Base-by-base conservation (phyloP, 2,797 vertebrate species). In the Apogon talboti region DNA sequence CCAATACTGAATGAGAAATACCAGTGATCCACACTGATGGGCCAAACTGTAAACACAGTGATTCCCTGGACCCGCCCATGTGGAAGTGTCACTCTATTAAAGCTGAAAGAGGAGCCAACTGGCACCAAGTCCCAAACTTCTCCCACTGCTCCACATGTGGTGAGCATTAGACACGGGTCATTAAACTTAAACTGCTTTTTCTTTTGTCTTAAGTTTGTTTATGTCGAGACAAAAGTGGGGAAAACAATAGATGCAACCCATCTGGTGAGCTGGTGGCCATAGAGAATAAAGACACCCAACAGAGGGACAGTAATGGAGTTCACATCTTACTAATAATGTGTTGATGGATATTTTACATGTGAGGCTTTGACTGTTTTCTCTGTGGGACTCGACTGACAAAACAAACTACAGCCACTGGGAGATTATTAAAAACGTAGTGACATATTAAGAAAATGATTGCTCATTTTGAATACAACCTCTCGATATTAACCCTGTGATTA, bases 141-240 rank as follows among this genome's bases (percentile, higher is more conserved):
- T 56, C 62, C 41, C 56, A 61, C 53, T 61, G 77, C 37, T 78
- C 52, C 37, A 85, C 79, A 84, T 85, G 80, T 82, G 81, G 65
- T 44, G 48, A 73, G 42, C 62, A 72, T 91, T 89, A 82, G 44
- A 56, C 65, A 21, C 67, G 33, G 85, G 74, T 89, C 87, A 86
- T 87, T 86, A 68, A 61, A 77, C 85, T 67, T 80, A 74, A 84
- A 77, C 81, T 62, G 74, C 28, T 71, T 71, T 49, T 74, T 71
- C 82, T 76, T 84, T 89, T 91, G 84, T 91, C 54, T 72, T 49
- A 42, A 68, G 71, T 87, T 81, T 89, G 81, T 90, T 87, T 73
- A 86, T 44, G 11, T 83, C 69, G 33, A 73, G 59, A 79, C 72
- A 64, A 63, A 67, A 75, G 33, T 56, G 33, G 41, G 24, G 54